These are phyloP conservation scores for Canis aureus DNA, from an alignment of 2,113 vertebrate species.

Conservation along the genomic window DNA sequence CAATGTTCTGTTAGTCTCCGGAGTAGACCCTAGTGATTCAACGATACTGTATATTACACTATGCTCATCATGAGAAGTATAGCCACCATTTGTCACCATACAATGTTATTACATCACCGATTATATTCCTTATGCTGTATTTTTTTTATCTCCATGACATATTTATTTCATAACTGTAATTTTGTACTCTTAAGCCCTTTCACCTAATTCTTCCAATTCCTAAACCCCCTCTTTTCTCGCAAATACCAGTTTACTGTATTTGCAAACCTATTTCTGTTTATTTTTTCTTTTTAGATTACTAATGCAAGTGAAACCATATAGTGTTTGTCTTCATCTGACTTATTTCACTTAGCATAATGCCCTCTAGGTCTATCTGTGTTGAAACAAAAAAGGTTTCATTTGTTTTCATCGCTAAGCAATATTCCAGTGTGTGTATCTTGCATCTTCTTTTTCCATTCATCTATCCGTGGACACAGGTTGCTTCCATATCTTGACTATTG, in stretches of 20 bases:
- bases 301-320: neutral
- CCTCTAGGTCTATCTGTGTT: neutral
- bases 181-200: neutral
- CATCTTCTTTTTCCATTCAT: neutral
- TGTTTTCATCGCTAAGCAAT: neutral
- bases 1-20: neutral
- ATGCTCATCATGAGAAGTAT: neutral
- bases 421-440: neutral
- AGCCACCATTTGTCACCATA: neutral
- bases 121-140: neutral
- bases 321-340: neutral
- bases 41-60: neutral
- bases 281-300: neutral
- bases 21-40: neutral
- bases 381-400: neutral
- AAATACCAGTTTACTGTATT: neutral
- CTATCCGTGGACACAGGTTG: neutral
- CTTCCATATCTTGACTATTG: neutral
- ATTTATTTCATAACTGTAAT: neutral
- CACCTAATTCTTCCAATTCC: neutral
- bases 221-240: neutral
- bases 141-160: neutral
- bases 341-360: neutral
- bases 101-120: neutral
- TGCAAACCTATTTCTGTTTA: neutral